Evolutionary conservation across 2,797 vertebrate genomes (phyloP).

Genomic region (Enoplosus armatus): DNA sequence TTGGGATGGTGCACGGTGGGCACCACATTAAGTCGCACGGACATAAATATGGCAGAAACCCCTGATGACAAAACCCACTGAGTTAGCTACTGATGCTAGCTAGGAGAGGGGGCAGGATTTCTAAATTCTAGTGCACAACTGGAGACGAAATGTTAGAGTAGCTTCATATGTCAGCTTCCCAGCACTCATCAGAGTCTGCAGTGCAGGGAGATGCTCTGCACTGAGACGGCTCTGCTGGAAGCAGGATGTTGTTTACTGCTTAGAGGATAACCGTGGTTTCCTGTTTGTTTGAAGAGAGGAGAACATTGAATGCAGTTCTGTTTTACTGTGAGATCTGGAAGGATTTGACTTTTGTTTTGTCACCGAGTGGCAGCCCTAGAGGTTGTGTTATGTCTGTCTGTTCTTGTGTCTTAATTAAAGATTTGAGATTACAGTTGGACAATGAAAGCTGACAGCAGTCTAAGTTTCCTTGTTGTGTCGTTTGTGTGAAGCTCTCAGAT

Average conservation of each 20-base stretch:
- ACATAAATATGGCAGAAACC: neutral
- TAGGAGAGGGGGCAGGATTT: too few relatives aligned
- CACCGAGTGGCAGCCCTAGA: neutral
- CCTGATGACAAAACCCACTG: neutral
- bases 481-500: neutral
- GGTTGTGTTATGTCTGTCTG: neutral
- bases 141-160: neutral
- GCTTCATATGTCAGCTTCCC: neutral
- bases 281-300: slow-evolving; percentile 34
- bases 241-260: slow-evolving; percentile 23
- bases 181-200: neutral
- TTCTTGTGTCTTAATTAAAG: slow-evolving; percentile 2
- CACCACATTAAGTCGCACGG: too few relatives aligned
- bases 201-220: slow-evolving; percentile 3
- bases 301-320: neutral
- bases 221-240: slow-evolving; percentile 14
- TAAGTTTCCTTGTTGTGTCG: neutral
- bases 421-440: neutral
- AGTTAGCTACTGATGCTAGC: neutral
- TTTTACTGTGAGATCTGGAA: slow-evolving; percentile 17
- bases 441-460: neutral
- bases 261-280: slow-evolving; percentile 24
- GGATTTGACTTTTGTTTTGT: neutral
- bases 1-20: too few relatives aligned
- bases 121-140: neutral